A percentile compares a stretch with the other conserved stretches of the same genome.
These are phyloP conservation scores for Perognathus longimembris DNA, from an alignment of 2,113 vertebrate genomes.

Conservation along the genomic window DNA sequence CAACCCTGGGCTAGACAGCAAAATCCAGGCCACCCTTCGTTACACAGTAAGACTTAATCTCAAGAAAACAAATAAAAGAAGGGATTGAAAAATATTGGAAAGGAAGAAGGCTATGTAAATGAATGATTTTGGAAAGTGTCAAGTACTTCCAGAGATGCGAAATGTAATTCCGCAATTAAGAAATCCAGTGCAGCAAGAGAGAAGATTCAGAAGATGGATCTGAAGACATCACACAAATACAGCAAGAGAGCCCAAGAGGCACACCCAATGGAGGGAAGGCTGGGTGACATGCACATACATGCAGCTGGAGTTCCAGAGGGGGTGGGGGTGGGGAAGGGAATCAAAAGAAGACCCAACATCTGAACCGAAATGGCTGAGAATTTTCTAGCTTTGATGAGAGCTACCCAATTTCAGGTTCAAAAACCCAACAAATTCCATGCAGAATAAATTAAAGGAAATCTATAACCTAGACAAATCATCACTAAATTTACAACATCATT, in stretches of 20 bases:
- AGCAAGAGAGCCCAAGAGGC: background rate
- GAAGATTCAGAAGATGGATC: background rate
- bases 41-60: no score
- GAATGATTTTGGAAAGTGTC: background rate
- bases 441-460: background rate
- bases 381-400: background rate
- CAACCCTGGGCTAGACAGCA: background rate
- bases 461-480: background rate
- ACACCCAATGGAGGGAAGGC: background rate
- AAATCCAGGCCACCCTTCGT: no score
- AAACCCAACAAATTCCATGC: background rate
- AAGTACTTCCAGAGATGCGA: background rate
- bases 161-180: background rate
- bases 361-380: background rate
- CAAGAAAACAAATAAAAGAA: no score
- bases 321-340: background rate
- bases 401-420: background rate
- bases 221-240: background rate
- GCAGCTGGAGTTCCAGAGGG: background rate
- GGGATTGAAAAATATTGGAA: background rate
- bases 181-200: background rate
- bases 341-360: rapidly evolving
- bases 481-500: background rate
- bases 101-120: background rate
- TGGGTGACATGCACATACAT: background rate